These are phyloP conservation scores for Mactra quadrangularis DNA, from an alignment of 1,140 invertebrate genomes.

Conservation along the genomic window DNA sequence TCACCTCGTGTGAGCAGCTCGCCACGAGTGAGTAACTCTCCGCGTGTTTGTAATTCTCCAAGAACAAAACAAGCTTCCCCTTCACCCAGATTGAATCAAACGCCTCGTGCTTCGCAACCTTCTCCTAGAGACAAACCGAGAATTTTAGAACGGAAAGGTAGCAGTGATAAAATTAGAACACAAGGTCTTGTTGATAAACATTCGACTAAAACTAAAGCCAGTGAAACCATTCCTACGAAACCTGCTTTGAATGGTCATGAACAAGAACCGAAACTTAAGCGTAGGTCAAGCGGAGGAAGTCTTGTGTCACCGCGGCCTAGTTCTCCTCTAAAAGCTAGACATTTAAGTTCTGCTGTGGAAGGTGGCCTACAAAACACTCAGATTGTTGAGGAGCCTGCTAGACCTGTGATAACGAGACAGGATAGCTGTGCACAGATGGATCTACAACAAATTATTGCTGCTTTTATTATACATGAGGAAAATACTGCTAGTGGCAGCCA, in stretches of 20 bases:
- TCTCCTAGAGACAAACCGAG: constrained; percentile 37
- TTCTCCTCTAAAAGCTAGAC: constrained; percentile 40
- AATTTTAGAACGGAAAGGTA: constrained; percentile 20
- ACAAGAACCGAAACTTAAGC: constrained; percentile 1
- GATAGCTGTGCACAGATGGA: constrained; percentile 51
- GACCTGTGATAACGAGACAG: neutral
- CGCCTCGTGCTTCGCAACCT: neutral
- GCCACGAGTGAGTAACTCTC: constrained; percentile 32
- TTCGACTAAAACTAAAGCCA: neutral
- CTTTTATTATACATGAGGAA: constrained; percentile 21
- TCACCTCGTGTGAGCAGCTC: constrained; percentile 24
- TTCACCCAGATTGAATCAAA: neutral
- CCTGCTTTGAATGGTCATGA: constrained; percentile 22
- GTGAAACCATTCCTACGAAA: neutral
- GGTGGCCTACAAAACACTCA: constrained; percentile 12
- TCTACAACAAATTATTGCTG: constrained; percentile 20
- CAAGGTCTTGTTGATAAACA: constrained; percentile 9
- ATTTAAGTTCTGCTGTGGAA: constrained; percentile 24
- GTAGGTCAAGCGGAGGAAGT: constrained; percentile 37
- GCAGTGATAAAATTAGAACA: constrained; percentile 33
- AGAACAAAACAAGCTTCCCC: constrained; percentile 23
- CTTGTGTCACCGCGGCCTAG: constrained; percentile 39
- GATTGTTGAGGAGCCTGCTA: constrained; percentile 36
- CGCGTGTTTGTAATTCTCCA: constrained; percentile 26
- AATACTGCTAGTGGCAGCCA: no score